Base-by-base conservation (phyloP, 1,140 invertebrate genomes). In the Drosophila persimilis region DNA sequence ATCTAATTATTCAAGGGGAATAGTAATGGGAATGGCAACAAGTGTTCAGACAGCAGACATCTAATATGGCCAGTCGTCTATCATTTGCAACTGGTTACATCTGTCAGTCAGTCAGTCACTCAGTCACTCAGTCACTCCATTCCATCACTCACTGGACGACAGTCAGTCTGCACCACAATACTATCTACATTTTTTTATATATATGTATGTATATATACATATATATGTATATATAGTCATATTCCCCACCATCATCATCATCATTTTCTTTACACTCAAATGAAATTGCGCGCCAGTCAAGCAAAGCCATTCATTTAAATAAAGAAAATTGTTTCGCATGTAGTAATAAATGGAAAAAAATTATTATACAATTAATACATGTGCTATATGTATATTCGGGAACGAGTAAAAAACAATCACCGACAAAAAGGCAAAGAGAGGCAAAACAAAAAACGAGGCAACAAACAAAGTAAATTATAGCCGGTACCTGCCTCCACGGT, bases 231-330 rank as follows among this genome's bases (percentile, higher is more conserved):
- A 13, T 35, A 11, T 35, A 9, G 0, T 26, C 24, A 11, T 39
- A 3, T 39, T 4, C 35, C 35, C 26, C 50, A 43, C 15, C 35
- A 54, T 22, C 56, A 56, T 57, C 22, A 57, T 29, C 24, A 52
- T 58, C 77, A 53, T 70, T 63, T 50, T 60, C 46, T 58, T 64
- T 58, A 63, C 59, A 69, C 56, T 52, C 63, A 64, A 78, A 71
- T 67, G 80, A 83, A 83, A 83, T 75, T 83, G 80, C 70, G 75
- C 73, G 80, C 46, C 80, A 84, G 76, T 80, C 80, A 85, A 62
- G 73, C 80, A 72, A 53, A 60, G 76, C 73, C 60, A 73, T 80
- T 85, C 81, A 86, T 86, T 86, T 77, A 86, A 85, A 86, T 86
- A 80, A 86, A 86, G 73, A 80, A 85, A 84, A 84, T 73, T 57